phyloP scores from a whole-genome alignment of 2,113 vertebrate genomes.

The Tylochromis polylepis region DNA sequence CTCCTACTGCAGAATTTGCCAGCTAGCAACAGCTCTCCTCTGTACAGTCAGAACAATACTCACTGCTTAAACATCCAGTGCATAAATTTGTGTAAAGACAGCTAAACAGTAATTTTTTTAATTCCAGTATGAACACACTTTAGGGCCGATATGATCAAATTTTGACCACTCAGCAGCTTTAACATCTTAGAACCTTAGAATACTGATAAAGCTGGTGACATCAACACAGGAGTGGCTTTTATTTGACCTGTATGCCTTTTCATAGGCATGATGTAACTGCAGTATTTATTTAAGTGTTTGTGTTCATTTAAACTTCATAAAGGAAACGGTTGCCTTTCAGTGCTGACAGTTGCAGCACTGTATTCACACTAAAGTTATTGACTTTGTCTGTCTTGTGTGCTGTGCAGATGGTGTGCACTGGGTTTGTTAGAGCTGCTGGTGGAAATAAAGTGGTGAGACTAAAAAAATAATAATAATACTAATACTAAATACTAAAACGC shows the following conservation, averaged over 20 bases:
- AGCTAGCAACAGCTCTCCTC: not conserved
- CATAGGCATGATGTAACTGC: not conserved
- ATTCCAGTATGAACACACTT: not conserved
- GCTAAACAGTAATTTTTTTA: not conserved
- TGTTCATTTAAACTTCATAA: not conserved
- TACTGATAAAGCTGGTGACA: not conserved
- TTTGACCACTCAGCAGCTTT: no score
- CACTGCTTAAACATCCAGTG: not conserved
- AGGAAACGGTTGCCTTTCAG: not conserved
- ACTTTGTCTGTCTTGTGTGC: not conserved
- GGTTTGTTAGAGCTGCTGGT: not conserved
- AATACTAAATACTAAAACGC: not conserved
- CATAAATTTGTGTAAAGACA: not conserved
- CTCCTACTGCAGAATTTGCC: no score
- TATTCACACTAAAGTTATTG: not conserved
- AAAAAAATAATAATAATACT: not conserved
- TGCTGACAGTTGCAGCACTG: not conserved
- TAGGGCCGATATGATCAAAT: no score
- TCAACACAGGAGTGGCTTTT: not conserved
- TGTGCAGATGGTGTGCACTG: not conserved
- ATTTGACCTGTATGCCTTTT: not conserved
- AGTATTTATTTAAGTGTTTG: not conserved
- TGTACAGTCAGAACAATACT: not conserved
- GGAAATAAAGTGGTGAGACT: not conserved
- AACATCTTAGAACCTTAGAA: not conserved